These are phyloP conservation scores for Littorina saxatilis DNA, from an alignment of 1,140 invertebrate species.

Conservation along the genomic window DNA sequence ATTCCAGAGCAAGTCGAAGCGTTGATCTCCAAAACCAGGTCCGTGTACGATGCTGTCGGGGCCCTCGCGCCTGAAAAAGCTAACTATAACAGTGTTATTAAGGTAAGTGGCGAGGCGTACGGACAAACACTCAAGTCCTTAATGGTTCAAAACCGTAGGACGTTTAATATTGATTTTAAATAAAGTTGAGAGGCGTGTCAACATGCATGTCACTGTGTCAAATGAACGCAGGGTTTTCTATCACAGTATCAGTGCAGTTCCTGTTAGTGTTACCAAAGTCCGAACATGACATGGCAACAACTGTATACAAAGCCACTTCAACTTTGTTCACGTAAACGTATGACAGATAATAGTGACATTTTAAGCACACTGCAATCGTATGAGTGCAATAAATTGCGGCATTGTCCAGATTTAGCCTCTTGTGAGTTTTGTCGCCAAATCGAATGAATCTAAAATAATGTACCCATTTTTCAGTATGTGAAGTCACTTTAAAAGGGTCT, in stretches of 20 bases:
- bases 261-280: not conserved
- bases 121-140: too few species aligned
- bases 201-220: not conserved
- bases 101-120: too few species aligned
- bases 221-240: not conserved
- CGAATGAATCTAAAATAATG: too few species aligned
- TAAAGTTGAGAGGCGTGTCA: not conserved
- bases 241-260: not conserved
- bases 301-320: not conserved
- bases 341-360: too few species aligned
- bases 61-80: constrained; percentile 67
- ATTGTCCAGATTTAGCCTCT: too few species aligned
- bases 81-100: constrained; percentile 73
- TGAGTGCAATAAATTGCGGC: too few species aligned
- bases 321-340: too few species aligned
- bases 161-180: not conserved
- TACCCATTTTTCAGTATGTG: too few species aligned
- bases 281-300: not conserved
- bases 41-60: constrained; percentile 73
- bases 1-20: constrained; percentile 45
- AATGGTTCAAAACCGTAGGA: too few species aligned
- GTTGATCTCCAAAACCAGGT: constrained; percentile 69
- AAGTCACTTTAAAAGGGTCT: too few species aligned
- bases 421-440: too few species aligned
- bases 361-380: too few species aligned